Base-by-base conservation (phyloP, 2,888 invertebrate genomes). In the Pharmacophagus antenor region DNA sequence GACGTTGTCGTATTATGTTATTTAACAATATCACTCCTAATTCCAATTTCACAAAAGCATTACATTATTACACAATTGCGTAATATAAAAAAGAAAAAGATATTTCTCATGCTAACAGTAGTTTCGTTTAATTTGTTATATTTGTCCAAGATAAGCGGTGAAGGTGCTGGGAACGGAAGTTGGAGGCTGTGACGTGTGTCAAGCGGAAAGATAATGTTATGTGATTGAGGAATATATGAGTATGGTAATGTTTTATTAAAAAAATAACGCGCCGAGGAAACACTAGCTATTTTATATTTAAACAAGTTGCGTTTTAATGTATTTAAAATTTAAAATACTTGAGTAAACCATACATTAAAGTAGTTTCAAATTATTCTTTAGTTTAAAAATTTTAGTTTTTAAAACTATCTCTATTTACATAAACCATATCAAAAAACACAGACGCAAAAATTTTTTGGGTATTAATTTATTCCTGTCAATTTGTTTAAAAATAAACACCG, bases 111-210 rank as follows among this genome's bases (percentile, higher is more conserved):
- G 74, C 69, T 65, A 70, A 70, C 66, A 71, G 67, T 68, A 69
- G 71, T 73, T 73, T 71, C 73, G 77, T 82, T 79, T 79, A 80
- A 83, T 82, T 82, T 82, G 83, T 85, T 80, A 85, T 85, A 87
- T 88, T 88, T 88, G 81, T 68, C 63, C 69, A 67, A 86, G 88
- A 88, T 88, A 88, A 87, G 75, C 72, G 50, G 60, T 62, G 65
- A 70, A 59, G 67, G 64, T 52, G 77, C 76, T 87, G 85, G 82
- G 87, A 88, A 86, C 88, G 88, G 88, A 88, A 86, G 87, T 81
- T 70, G 66, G 74, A 65, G 67, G 65, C 62, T 70, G 68, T 79
- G 79, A 81, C 84, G 76, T 72, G 74, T 77, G 82, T 84, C 84
- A 80, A 67, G 68, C 60, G 63, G 59, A 57, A 59, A 81, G 82